Conservation (phyloP, 2,113 vertebrate species). For the Urocitellus parryii region DNA sequence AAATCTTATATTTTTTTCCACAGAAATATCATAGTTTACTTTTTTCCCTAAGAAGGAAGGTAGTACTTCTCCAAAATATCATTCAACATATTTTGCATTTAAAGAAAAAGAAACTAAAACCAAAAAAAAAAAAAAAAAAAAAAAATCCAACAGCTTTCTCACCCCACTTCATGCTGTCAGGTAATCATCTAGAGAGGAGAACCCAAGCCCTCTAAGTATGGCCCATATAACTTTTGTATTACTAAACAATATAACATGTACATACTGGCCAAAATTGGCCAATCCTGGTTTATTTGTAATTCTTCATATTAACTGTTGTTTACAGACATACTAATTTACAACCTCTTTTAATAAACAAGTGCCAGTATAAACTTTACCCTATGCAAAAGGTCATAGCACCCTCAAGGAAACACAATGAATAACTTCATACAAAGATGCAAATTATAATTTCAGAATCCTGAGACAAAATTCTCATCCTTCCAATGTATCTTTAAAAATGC, state of each 20-base stretch:
- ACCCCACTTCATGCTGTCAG: not conserved
- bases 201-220: not conserved
- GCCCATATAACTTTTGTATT: not conserved
- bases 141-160: not conserved
- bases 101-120: conserved; percentile 46
- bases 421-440: conserved; percentile 73
- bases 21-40: not conserved
- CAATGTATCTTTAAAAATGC: conserved; percentile 74
- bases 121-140: not conserved
- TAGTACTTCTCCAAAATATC: conserved; percentile 57
- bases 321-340: conserved; percentile 11
- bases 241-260: not conserved
- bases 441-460: conserved; percentile 68
- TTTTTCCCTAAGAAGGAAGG: conserved; percentile 40
- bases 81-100: conserved; percentile 61
- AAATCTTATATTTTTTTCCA: conserved; percentile 61
- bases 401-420: conserved; percentile 67
- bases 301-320: not conserved
- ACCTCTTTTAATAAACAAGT: conserved; percentile 60
- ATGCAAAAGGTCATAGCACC: conserved; percentile 64
- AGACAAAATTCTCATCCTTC: conserved; percentile 67
- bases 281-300: conserved; percentile 28
- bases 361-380: conserved; percentile 61
- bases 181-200: conserved; percentile 19
- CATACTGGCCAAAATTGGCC: not conserved